phyloP scores from a whole-genome alignment of 1,140 invertebrate genomes.

The Panagrolaimus sp. region DNA sequence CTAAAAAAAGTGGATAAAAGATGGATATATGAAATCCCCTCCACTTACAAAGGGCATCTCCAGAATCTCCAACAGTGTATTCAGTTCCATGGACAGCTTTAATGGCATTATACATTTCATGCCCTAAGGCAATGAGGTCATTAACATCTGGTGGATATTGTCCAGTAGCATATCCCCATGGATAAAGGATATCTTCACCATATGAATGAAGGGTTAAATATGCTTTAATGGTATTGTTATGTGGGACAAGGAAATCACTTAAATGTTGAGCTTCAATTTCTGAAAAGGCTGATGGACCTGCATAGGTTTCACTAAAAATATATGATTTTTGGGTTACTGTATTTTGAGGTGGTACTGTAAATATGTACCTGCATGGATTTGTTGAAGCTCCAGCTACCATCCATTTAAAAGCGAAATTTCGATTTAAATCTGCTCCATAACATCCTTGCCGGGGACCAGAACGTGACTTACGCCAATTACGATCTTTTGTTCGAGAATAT shows the following conservation, averaged over 20 bases:
- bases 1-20: conserved; percentile 31
- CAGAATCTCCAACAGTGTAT: conserved; percentile 40
- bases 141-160: conserved; percentile 54
- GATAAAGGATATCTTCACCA: conserved; percentile 61
- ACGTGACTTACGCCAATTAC: conserved; percentile 61
- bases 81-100: conserved; percentile 30
- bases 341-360: too few relatives aligned
- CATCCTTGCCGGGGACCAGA: conserved; percentile 42
- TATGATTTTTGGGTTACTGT: too few relatives aligned
- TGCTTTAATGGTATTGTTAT: conserved; percentile 39
- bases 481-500: conserved; percentile 57
- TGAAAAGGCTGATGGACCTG: conserved; percentile 35
- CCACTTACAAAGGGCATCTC: conserved; percentile 44
- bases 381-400: conserved; percentile 44
- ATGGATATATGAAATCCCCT: not conserved
- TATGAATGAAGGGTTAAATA: conserved; percentile 55
- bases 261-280: conserved; percentile 45
- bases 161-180: conserved; percentile 61
- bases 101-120: conserved; percentile 41
- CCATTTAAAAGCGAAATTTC: conserved; percentile 62
- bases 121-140: conserved; percentile 56
- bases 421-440: conserved; percentile 60
- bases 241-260: conserved; percentile 26
- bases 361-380: conserved; percentile 29
- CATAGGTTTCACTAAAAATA: conserved; percentile 41